A percentile compares a stretch with the other conserved stretches of the same genome.
phyloP scores from a whole-genome alignment of 2,888 invertebrate species.

The Stenurella melanura region DNA sequence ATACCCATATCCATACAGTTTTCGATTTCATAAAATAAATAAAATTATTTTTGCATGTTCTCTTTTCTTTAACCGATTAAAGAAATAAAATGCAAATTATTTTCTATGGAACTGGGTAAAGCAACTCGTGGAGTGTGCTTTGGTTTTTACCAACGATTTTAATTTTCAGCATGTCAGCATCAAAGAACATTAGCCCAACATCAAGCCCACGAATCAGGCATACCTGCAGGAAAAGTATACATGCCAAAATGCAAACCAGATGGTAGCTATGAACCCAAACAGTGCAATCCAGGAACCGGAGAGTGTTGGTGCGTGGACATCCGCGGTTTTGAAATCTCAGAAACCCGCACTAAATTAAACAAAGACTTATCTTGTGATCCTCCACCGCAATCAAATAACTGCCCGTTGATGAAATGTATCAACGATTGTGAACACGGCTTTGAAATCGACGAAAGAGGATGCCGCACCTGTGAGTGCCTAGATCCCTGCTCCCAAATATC shows the following conservation, averaged over 20 bases:
- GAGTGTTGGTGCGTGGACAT: conserved; percentile 90
- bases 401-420: conserved; percentile 73
- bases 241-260: conserved; percentile 83
- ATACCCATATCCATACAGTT: no score
- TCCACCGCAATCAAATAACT: conserved; percentile 69
- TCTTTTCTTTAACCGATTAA: no score
- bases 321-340: conserved; percentile 83
- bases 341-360: conserved; percentile 76
- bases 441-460: conserved; percentile 80
- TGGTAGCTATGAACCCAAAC: conserved; percentile 82
- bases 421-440: conserved; percentile 80
- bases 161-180: conserved; percentile 80
- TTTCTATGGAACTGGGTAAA: no score
- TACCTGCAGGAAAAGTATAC: conserved; percentile 84
- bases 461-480: conserved; percentile 84
- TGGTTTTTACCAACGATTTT: no score
- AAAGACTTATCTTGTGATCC: conserved; percentile 72
- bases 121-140: no score
- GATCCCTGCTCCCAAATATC: conserved; percentile 86
- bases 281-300: conserved; percentile 81
- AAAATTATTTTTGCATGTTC: no score
- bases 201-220: conserved; percentile 82
- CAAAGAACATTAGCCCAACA: conserved; percentile 75
- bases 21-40: no score
- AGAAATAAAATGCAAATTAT: no score